A percentile compares a stretch with the other conserved stretches of the same genome.
Conservation (phyloP, 2,888 invertebrate species). For the Apotomis turbidana region DNA sequence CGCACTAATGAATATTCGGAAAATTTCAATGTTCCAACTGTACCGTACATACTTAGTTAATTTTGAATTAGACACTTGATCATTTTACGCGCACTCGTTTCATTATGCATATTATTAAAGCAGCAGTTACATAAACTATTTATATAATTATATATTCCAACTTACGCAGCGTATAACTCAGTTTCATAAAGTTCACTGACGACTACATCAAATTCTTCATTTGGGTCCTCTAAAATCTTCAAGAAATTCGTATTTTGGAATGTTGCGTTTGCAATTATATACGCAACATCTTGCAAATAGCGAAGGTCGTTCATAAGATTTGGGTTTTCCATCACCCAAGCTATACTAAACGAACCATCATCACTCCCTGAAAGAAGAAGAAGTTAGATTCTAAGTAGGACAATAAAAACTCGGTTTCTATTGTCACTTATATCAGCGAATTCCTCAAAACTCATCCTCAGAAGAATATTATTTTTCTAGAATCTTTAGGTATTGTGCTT, state of each 20-base stretch:
- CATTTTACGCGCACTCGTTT: too few relatives aligned
- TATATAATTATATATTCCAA: not conserved
- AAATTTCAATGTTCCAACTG: too few relatives aligned
- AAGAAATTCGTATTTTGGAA: constrained; percentile 21
- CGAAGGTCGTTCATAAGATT: constrained; percentile 18
- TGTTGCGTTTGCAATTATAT: constrained; percentile 26
- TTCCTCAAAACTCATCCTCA: too few relatives aligned
- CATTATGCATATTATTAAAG: too few relatives aligned
- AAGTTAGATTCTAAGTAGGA: too few relatives aligned
- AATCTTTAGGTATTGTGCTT: too few relatives aligned
- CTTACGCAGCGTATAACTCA: constrained; percentile 33
- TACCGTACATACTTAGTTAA: too few relatives aligned
- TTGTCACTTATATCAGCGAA: too few relatives aligned
- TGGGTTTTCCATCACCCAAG: constrained; percentile 34
- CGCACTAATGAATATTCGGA: too few relatives aligned
- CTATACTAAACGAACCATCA: constrained; percentile 3
- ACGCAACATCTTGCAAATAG: constrained; percentile 24
- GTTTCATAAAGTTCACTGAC: constrained; percentile 35
- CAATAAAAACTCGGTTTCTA: too few relatives aligned
- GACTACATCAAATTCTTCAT: constrained; percentile 33
- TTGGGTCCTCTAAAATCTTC: constrained; percentile 20
- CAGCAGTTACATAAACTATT: not conserved
- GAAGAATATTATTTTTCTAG: too few relatives aligned
- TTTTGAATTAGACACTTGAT: too few relatives aligned
- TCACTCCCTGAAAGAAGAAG: constrained; percentile 1